A percentile compares a stretch with the other conserved stretches of the same genome.
Conservation (phyloP, 2,113 vertebrate genomes). For the Trochalopteron elliotii region DNA sequence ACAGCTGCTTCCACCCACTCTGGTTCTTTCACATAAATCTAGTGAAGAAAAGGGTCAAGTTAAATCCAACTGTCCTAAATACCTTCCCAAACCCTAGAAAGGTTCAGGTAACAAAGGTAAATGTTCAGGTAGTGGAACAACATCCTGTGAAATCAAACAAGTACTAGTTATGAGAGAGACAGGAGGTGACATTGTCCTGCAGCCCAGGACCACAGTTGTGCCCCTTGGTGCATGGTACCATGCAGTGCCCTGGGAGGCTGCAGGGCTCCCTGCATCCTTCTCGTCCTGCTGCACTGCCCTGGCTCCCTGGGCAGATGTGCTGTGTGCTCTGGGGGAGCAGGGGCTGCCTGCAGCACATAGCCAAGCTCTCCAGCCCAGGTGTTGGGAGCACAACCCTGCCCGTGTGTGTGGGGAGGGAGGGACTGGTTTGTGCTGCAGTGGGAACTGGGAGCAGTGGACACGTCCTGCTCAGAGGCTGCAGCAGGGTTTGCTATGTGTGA, state of each 20-base stretch:
- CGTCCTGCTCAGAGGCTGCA: neutral
- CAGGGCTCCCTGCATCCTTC: neutral
- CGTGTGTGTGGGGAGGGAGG: neutral
- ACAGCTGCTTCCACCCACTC: neutral
- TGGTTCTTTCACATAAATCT: neutral
- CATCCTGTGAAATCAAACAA: neutral
- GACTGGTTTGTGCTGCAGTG: neutral
- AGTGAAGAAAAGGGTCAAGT: neutral
- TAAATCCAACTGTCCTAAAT: neutral
- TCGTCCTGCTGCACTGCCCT: neutral
- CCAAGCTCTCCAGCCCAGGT: neutral
- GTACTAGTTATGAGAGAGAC: neutral
- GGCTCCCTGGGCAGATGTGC: neutral
- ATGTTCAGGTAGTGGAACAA: too few species aligned
- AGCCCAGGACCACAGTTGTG: fast-evolving
- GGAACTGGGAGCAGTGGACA: neutral
- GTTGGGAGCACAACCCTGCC: neutral
- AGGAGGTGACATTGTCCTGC: neutral
- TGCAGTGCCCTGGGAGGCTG: neutral
- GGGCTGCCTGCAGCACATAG: neutral
- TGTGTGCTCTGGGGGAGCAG: neutral
- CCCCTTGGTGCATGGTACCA: fast-evolving
- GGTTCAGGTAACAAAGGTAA: neutral
- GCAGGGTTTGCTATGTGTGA: conserved; percentile 21
- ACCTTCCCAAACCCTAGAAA: neutral